Evolutionary conservation across 2,113 vertebrate genomes (phyloP), one percentile per base, ranked within the genome.

Genomic region (Pao palembangensis): DNA sequence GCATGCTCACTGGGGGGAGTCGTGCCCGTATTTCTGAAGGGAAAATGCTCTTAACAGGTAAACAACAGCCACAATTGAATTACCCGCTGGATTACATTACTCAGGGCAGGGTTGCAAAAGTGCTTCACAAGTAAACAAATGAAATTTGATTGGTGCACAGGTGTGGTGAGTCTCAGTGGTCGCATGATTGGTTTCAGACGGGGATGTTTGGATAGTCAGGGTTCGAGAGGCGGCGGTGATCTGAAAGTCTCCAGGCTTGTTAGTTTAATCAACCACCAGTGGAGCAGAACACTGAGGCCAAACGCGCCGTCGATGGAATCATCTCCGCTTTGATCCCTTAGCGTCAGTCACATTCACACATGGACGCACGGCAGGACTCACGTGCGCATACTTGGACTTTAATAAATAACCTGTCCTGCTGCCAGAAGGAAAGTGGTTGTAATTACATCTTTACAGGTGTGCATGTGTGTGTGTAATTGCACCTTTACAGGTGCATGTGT

Each of bases 81-180:
- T 51, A 76, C 58, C 52, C 10, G 0, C n/a, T 38, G 34, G 69
- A 67, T 61, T 58, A 50, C 61, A 67, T 55, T 34, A 58, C 62
- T 51, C 3, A 0, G 57, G 63, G 38, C 6, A 31, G 50, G 28
- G 23, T 17, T 58, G 4, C 55, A 13, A 52, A 73, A 73, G 67
- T 52, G 48, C 58, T 60, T 57, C 62, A 73, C 59, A 68, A 61
- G 61, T 66, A 65, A 78, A 80, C 53, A 73, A 51, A 68, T 11
- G 2, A 8, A 38, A 38, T 38, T 38, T 38, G 34, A 38, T 38
- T 38, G 8, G 34, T 31, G 28, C 5, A 31, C 28, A 8, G 28
- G 6, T 31, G 28, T 31, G 21, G 28, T 31, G 28, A 8, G 28
- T 5, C 28, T 7, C 28, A 54, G 67, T 18, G 5, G 17, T 16